phyloP scores from a whole-genome alignment of 1,140 invertebrate genomes.

The Anoplophora glabripennis region DNA sequence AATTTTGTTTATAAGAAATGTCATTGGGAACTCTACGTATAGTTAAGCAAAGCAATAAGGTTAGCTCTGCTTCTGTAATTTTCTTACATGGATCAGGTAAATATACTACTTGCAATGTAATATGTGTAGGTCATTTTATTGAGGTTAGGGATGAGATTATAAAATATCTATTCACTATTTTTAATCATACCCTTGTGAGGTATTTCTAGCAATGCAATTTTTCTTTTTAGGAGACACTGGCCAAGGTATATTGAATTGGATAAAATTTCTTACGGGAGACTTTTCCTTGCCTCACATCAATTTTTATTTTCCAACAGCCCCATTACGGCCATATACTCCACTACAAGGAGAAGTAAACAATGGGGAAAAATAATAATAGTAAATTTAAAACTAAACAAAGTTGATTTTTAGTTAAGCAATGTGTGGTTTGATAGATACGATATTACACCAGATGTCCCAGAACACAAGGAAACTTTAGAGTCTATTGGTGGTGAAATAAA shows the following conservation, averaged over 20 bases:
- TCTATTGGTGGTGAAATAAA: constrained; percentile 56
- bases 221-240: constrained; percentile 63
- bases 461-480: constrained; percentile 59
- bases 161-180: too few relatives aligned
- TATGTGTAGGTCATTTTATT: too few relatives aligned
- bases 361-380: not conserved
- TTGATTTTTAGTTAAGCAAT: constrained; percentile 52
- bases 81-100: constrained; percentile 64
- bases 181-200: not conserved
- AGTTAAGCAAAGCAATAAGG: constrained; percentile 43
- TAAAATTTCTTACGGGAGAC: constrained; percentile 59
- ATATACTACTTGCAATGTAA: too few relatives aligned
- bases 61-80: constrained; percentile 56
- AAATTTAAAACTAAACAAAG: constrained; percentile 1
- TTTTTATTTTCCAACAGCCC: constrained; percentile 69
- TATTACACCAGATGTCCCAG: constrained; percentile 58
- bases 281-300: constrained; percentile 65
- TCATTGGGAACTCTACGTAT: constrained; percentile 36
- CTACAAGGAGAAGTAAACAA: constrained; percentile 55
- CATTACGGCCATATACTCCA: constrained; percentile 64
- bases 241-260: constrained; percentile 60
- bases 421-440: constrained; percentile 70
- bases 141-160: too few relatives aligned
- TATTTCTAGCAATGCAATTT: too few relatives aligned
- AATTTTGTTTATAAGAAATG: constrained; percentile 15